phyloP scores from a whole-genome alignment of 2,888 invertebrate species.

The Lithophane leautieri region DNA sequence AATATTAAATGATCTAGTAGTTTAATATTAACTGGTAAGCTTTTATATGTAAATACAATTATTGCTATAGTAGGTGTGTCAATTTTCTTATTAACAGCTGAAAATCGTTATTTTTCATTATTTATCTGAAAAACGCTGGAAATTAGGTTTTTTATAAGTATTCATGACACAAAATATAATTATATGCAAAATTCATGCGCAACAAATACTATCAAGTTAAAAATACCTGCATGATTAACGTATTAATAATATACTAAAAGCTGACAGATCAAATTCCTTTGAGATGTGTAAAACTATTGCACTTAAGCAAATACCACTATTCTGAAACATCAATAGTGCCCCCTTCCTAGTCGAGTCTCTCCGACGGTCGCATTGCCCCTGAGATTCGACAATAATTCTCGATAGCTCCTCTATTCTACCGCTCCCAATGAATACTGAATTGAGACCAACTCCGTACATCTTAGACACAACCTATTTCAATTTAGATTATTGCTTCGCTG shows the following conservation, averaged over 20 bases:
- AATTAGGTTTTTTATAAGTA: background rate
- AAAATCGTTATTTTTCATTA: background rate
- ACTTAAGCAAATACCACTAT: conserved; percentile 58
- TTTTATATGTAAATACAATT: too few species aligned
- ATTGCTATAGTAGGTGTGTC: too few species aligned
- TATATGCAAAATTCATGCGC: too few species aligned
- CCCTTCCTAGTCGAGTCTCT: conserved; percentile 69
- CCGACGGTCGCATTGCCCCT: conserved; percentile 79
- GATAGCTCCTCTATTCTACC: conserved; percentile 84
- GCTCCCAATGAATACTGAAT: conserved; percentile 87
- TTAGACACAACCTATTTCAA: conserved; percentile 85
- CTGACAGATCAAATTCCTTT: conserved; percentile 10
- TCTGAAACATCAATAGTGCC: conserved; percentile 64
- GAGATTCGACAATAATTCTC: conserved; percentile 89
- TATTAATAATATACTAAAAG: conserved; percentile 1
- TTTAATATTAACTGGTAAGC: too few species aligned
- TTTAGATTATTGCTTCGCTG: conserved; percentile 85
- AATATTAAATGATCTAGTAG: background rate
- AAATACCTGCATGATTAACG: too few species aligned
- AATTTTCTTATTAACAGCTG: background rate
- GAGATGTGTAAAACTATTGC: conserved; percentile 40
- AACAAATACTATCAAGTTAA: background rate
- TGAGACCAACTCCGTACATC: conserved; percentile 76
- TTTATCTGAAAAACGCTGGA: background rate
- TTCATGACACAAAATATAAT: background rate